Conservation (phyloP, 2,888 invertebrate genomes). For the Andrena fulva region DNA sequence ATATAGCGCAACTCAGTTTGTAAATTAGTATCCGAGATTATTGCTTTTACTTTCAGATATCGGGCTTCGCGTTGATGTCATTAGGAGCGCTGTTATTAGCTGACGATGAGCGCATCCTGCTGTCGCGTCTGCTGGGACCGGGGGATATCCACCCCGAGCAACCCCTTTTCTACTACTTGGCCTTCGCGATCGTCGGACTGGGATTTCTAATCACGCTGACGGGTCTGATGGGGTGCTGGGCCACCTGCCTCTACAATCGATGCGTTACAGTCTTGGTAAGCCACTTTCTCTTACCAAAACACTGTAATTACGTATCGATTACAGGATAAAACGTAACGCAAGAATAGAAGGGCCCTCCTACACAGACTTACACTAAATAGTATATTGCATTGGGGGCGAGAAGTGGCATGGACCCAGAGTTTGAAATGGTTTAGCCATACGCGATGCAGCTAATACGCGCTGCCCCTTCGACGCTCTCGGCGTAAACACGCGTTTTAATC, state of each 20-base stretch:
- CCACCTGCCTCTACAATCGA: conserved; percentile 91
- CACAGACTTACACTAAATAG: no score
- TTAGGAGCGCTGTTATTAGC: conserved; percentile 90
- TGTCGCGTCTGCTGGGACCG: conserved; percentile 90
- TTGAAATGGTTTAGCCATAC: no score
- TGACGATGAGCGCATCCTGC: conserved; percentile 89
- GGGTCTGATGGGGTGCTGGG: conserved; percentile 93
- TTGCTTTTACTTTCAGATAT: conserved; percentile 86
- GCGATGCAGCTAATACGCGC: background rate
- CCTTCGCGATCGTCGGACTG: conserved; percentile 89
- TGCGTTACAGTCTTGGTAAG: conserved; percentile 90
- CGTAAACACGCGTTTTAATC: conserved; percentile 36
- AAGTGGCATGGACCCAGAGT: no score
- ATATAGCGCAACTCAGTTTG: no score
- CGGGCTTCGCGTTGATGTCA: conserved; percentile 90
- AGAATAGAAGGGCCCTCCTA: no score
- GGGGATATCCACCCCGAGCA: conserved; percentile 88
- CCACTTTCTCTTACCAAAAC: background rate
- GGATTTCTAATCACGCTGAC: conserved; percentile 90
- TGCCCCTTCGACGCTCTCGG: background rate
- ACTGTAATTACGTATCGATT: background rate
- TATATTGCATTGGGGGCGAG: no score
- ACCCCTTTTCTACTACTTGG: conserved; percentile 91
- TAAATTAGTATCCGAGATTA: no score
- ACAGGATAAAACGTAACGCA: no score